phyloP scores from a whole-genome alignment of 2,888 invertebrate species.

The Cyrtodaria siliqua region DNA sequence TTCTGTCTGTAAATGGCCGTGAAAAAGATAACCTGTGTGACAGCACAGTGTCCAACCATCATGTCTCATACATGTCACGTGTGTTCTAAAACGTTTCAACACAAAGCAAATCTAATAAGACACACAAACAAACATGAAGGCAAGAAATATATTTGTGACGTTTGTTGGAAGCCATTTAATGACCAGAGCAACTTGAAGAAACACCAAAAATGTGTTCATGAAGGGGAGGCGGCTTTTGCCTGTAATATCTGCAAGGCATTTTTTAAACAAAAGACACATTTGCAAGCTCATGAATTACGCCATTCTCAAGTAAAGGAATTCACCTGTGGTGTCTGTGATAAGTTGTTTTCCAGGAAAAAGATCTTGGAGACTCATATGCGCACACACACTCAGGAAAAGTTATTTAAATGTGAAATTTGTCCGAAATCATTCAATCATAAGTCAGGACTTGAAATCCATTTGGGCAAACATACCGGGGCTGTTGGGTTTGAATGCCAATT shows the following conservation, averaged over 20 bases:
- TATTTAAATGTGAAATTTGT: neutral
- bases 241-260: neutral
- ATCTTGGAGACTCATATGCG: conserved; percentile 6
- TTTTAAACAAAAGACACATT: conserved; percentile 4
- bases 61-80: conserved; percentile 1
- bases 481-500: neutral
- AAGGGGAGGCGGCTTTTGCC: neutral
- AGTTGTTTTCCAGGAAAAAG: conserved; percentile 6
- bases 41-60: too few relatives aligned
- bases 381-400: conserved; percentile 1
- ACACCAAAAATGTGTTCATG: neutral
- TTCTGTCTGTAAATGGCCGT: too few relatives aligned
- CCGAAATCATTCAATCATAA: conserved; percentile 4
- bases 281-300: conserved; percentile 1
- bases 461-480: neutral
- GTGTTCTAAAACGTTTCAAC: conserved; percentile 4
- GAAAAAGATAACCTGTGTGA: too few relatives aligned
- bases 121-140: conserved; percentile 11
- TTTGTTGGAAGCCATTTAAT: conserved; percentile 3
- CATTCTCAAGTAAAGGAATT: conserved; percentile 5
- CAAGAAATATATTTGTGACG: neutral
- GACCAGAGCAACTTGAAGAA: conserved; percentile 6
- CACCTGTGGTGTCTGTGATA: conserved; percentile 3
- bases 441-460: neutral
- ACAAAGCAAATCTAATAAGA: conserved; percentile 1